phyloP scores from a whole-genome alignment of 2,797 vertebrate species.

The Erpetoichthys calabaricus region DNA sequence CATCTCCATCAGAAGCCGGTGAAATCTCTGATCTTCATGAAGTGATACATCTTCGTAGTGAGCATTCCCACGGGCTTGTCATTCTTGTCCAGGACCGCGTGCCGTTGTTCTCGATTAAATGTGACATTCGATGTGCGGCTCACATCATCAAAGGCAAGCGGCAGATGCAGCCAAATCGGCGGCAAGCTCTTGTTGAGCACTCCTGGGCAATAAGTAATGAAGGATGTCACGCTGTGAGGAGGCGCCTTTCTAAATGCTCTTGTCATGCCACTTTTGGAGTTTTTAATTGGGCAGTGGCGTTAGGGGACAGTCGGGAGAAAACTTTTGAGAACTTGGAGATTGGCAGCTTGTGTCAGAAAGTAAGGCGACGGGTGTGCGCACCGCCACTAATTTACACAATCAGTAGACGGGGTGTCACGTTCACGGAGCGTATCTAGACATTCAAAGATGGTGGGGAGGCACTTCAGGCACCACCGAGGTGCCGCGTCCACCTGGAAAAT shows the following conservation, averaged over 20 bases:
- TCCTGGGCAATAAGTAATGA: conserved; percentile 3
- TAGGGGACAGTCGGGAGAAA: too few species aligned
- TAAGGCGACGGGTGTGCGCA: too few species aligned
- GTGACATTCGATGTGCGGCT: conserved; percentile 8
- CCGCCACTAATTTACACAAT: too few species aligned
- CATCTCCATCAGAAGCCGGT: conserved; percentile 1
- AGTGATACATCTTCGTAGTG: conserved; percentile 1
- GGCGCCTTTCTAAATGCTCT: neutral
- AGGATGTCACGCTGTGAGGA: conserved; percentile 11
- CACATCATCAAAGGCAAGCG: conserved; percentile 22
- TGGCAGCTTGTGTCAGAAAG: too few species aligned
- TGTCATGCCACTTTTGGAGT: too few species aligned
- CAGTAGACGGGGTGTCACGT: too few species aligned
- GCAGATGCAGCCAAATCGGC: conserved; percentile 14
- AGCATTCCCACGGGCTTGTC: conserved; percentile 5
- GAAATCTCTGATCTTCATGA: conserved; percentile 8
- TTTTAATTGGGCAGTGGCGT: too few species aligned
- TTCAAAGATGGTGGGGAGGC: too few species aligned
- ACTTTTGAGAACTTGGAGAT: too few species aligned
- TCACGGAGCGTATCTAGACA: too few species aligned
- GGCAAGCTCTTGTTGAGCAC: conserved; percentile 20
- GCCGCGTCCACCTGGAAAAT: too few species aligned
- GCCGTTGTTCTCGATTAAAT: conserved; percentile 8
- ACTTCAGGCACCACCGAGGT: too few species aligned
- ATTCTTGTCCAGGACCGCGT: neutral